Base-by-base conservation (phyloP, 1,140 invertebrate species). In the Heliconius hermathena region DNA sequence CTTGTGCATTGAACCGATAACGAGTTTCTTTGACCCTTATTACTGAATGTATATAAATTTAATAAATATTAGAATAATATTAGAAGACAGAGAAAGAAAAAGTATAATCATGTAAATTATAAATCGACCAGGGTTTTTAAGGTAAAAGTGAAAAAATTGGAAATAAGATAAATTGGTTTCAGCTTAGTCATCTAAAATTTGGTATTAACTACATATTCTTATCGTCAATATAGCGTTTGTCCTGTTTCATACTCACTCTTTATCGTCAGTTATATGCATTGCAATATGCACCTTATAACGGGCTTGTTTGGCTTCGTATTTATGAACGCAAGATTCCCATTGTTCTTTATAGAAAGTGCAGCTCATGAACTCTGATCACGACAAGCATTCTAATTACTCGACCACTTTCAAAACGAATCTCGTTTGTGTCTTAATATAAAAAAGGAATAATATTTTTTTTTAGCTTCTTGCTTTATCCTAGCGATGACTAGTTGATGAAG, bases 281-380 rank as follows among this genome's bases (percentile, higher is more conserved):
- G 71, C 41, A 81, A 75, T 71, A 75, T 71, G 52, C 18, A 78
- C 66, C 73, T 81, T 75, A 74, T 36, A 22, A 49, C 57, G 46
- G 26, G 20, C n/a, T 26, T 73, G 72, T 77, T 74, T 78, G 36
- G 75, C 46, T 71, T 77, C 8, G 77, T 75, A 78, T 49, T 77
- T n/a, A 9, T 60, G 18, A 41, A 33, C 46, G 41, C 38, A n/a
- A 26, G 22, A 22, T 77, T 73, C 82, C 85, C 75, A 90, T 91
- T 90, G 89, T 91, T 90, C 82, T 73, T 46, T 82, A 83, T 92
- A 92, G 91, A 92, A 92, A 92, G 91, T 91, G 86, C 87, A 87
- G 82, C 81, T 66, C 60, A 81, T 84, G 84, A 81, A 83, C 82
- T 85, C 74, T 83, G 86, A 89, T 88, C 90, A 87, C 78, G 88